A percentile compares a stretch with the other conserved stretches of the same genome.
phyloP scores from a whole-genome alignment of 2,888 invertebrate species.

The Meghimatium bilineatum region DNA sequence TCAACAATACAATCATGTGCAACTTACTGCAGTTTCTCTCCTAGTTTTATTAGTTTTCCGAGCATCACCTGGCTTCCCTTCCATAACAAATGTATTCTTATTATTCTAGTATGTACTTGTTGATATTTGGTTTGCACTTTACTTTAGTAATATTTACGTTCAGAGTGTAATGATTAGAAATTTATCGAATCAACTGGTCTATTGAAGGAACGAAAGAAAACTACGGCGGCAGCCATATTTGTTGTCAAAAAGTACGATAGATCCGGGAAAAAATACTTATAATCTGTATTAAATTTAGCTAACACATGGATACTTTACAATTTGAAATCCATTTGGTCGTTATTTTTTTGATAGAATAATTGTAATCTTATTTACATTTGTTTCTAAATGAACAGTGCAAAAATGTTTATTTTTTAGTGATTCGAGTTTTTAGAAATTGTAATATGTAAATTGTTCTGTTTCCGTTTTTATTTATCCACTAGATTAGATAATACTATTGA shows the following conservation, averaged over 20 bases:
- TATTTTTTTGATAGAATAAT: too few species aligned
- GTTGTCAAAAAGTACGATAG: conserved; percentile 7
- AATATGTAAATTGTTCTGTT: too few species aligned
- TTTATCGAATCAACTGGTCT: background rate
- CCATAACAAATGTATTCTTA: conserved; percentile 19
- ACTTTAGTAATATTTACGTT: background rate
- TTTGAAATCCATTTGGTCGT: too few species aligned
- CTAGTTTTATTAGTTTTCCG: conserved; percentile 57
- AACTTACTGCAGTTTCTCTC: conserved; percentile 58
- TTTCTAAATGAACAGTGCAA: too few species aligned
- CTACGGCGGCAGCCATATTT: conserved; percentile 22
- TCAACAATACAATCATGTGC: too few species aligned
- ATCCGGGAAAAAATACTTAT: background rate
- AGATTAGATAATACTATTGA: too few species aligned
- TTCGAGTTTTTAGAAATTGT: too few species aligned
- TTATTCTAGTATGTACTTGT: background rate
- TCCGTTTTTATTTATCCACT: too few species aligned
- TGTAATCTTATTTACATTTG: too few species aligned
- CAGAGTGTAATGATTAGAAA: background rate
- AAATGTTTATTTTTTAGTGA: too few species aligned
- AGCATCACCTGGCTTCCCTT: background rate
- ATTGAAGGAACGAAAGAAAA: background rate
- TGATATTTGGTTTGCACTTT: background rate
- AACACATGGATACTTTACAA: background rate
- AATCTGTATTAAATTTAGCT: too few species aligned